These are phyloP conservation scores for Tanypteryx hageni DNA, from an alignment of 2,888 invertebrate genomes.

Conservation along the genomic window DNA sequence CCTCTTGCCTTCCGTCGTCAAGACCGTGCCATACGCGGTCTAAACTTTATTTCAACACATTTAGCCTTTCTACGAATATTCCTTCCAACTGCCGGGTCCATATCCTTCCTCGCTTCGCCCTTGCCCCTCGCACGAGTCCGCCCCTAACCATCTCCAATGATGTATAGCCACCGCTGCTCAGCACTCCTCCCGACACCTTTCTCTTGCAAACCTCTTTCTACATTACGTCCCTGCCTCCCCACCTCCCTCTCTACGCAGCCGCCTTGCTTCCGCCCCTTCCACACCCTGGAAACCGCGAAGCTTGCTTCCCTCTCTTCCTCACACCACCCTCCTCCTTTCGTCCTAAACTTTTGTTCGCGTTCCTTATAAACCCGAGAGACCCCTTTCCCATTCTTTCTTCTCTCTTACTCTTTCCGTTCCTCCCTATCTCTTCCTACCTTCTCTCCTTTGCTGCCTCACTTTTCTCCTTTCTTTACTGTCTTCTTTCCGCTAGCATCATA, in stretches of 20 bases:
- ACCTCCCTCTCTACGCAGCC: too few species aligned
- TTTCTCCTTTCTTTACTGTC: too few species aligned
- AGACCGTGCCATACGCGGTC: constrained; percentile 36
- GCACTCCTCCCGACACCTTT: background rate
- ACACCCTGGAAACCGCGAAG: background rate
- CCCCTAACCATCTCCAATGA: constrained; percentile 34
- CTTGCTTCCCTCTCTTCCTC: background rate
- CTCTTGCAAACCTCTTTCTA: background rate
- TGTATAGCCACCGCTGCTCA: constrained; percentile 23
- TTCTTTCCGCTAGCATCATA: too few species aligned
- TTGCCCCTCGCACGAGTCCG: background rate
- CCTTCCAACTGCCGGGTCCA: background rate
- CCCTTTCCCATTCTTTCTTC: background rate
- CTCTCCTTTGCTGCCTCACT: too few species aligned
- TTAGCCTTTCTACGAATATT: constrained; percentile 54
- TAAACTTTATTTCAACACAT: constrained; percentile 62
- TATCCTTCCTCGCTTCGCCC: background rate
- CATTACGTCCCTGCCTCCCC: too few species aligned
- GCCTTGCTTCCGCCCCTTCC: background rate
- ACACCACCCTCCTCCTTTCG: background rate
- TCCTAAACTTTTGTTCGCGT: background rate
- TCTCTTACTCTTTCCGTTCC: background rate
- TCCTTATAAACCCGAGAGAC: background rate
- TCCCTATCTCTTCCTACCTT: background rate
- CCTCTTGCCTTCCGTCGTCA: background rate